Base-by-base conservation (phyloP, 2,797 vertebrate genomes). In the Craterocephalus amniculus region DNA sequence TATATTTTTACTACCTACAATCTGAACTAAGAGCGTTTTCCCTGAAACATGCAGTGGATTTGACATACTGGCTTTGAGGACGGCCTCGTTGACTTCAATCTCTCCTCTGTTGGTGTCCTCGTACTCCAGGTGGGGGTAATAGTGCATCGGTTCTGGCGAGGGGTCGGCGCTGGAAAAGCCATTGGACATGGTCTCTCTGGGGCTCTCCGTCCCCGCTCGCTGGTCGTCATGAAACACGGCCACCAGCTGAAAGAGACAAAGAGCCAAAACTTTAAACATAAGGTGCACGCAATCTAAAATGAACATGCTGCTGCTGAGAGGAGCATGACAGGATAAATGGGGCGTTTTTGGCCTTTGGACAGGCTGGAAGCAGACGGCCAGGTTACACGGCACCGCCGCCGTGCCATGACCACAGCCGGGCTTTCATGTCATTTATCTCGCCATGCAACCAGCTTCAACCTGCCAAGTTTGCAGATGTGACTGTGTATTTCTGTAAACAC, bases 71-170 rank as follows among this genome's bases (percentile, higher is more conserved):
- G 94, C 89, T 89, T 96, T 98, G 60, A 99, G 92, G 64, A 93
- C 76, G 62, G 95, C 95, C 76, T 96, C 93, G 51, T 95, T 98
- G 74, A 98, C 97, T 89, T 98, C 96, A 1, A 98, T 98, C 93
- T 97, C 97, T 0, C 89, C 93, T 11, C 87, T 83, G 71, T 83
- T 69, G 0, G 94, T 93, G 49, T 96, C 95, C 66, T 95, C 94
- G 1, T 83, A 83, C 0, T 93, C 83, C 70, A 96, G 91, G 83
- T 97, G 96, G 0, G 92, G 85, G 48, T 94, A 92, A 75, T 96
- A 96, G 18, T 87, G 83, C 57, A 94, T 87, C 0, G 95, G 93
- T 62, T 95, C 95, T 0, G 93, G 90, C 72, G 85, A 90, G 73
- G 83, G 75, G 78, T 26, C 88, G 0, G 93, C 88, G 40, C 95